Evolutionary conservation across 2,888 invertebrate species (phyloP), one percentile per base, ranked within the genome.

Genomic region (Acanthoscelides obtectus): DNA sequence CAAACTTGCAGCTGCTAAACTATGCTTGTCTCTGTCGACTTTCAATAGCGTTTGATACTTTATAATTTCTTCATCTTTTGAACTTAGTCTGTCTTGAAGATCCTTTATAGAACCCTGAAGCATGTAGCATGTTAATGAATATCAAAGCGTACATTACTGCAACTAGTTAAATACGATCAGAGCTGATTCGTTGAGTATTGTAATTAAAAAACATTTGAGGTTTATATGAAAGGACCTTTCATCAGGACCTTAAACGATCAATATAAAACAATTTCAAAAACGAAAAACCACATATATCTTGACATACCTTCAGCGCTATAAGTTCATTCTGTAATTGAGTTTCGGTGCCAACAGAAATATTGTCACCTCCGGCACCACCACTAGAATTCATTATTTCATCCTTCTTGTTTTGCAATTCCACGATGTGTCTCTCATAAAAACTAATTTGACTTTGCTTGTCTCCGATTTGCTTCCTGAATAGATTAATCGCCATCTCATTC

Each of bases 1-100:
- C 75, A 89, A 84, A 66, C 86, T 83, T 20, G 84, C 84, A 0
- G 88, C 87, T 4, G 88, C 87, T 71, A 86, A 84, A 77, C 87
- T 88, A 79, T 90, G 89, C 78, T 92, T 91, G 73, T 90, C 89
- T 45, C 90, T 85, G 22, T 90, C 89, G 77, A 90, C 88, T 76
- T 90, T 89, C 73, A 92, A 79, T 69, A 92, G 81, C 71, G 87
- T 88, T 83, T 92, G 89, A 79, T 90, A 91, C 74, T 90, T 88
- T 19, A 84, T 81, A 67, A 92, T 87, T 1, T 89, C 89, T 75
- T 89, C 89, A 76, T 92, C 92, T 81, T 92, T 92, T 76, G 89
- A 88, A 68, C 83, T 83, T 19, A 91, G 81, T 27, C 89, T 86
- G n/a, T 87, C 87, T 83, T 90, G 88, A 5, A 89, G 86, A 78